Percentiles rank a stretch among this genome's conserved stretches.
phyloP scores from a whole-genome alignment of 2,888 invertebrate genomes.

The Chorisops tibialis region DNA sequence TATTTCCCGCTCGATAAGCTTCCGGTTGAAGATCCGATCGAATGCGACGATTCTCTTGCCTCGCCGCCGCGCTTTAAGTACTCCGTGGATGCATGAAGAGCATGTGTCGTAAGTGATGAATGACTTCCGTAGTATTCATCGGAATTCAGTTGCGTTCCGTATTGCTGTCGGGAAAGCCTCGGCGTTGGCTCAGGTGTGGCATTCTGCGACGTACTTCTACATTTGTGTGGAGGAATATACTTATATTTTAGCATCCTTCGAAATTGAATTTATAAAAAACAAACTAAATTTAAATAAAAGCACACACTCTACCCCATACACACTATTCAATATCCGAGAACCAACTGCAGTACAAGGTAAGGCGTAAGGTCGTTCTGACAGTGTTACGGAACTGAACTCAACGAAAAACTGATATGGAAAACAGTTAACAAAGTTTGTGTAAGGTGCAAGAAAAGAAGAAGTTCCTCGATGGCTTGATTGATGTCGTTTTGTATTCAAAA shows the following conservation, averaged over 20 bases:
- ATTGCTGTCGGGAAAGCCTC: slow-evolving; percentile 31
- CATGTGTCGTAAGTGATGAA: slow-evolving; percentile 38
- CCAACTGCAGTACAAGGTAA: slow-evolving; percentile 7
- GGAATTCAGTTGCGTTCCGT: slow-evolving; percentile 40
- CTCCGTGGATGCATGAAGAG: slow-evolving; percentile 33
- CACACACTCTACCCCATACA: slow-evolving; percentile 11
- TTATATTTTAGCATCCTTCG: slow-evolving; percentile 44
- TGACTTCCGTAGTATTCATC: slow-evolving; percentile 42
- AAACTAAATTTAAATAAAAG: slow-evolving; percentile 11
- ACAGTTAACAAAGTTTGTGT: slow-evolving; percentile 27
- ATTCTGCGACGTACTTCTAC: slow-evolving; percentile 43
- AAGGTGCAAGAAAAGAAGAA: slow-evolving; percentile 22
- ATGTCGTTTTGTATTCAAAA: slow-evolving; percentile 33
- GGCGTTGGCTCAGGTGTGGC: slow-evolving; percentile 45
- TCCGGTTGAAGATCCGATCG: slow-evolving; percentile 41
- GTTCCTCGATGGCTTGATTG: slow-evolving; percentile 25
- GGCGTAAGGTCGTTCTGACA: slow-evolving; percentile 11
- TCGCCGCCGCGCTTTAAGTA: slow-evolving; percentile 40
- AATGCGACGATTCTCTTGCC: slow-evolving; percentile 41
- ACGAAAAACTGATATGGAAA: slow-evolving; percentile 24
- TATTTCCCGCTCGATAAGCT: slow-evolving; percentile 34
- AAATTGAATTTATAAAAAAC: slow-evolving; percentile 10
- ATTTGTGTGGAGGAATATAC: slow-evolving; percentile 45
- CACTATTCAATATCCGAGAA: slow-evolving; percentile 15
- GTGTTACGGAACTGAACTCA: slow-evolving; percentile 25